These are phyloP conservation scores for Cydia splendana DNA, from an alignment of 1,140 invertebrate species.

Conservation along the genomic window DNA sequence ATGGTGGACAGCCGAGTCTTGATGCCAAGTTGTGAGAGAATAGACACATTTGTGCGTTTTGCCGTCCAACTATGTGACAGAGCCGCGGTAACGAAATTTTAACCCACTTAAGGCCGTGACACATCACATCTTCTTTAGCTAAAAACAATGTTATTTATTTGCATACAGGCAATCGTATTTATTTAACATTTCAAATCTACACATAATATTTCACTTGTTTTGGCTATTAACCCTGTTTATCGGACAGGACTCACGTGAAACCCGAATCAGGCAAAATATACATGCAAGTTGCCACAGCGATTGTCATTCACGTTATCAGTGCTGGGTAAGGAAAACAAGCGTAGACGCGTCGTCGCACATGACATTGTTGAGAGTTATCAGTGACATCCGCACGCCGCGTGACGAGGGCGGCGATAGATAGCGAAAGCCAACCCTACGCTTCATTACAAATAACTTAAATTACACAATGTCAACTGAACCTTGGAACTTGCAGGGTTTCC, in stretches of 20 bases:
- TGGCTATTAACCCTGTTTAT: not conserved
- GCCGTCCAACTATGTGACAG: no score
- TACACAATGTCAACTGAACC: slow-evolving; percentile 21
- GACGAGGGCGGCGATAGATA: slow-evolving; percentile 44
- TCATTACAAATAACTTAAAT: slow-evolving; percentile 36
- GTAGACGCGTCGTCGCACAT: slow-evolving; percentile 45
- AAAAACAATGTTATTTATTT: no score
- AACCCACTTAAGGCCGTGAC: no score
- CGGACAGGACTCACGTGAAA: not conserved
- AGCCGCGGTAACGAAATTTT: no score
- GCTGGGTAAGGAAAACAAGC: slow-evolving; percentile 43
- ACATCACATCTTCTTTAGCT: no score
- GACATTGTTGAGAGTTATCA: slow-evolving; percentile 55
- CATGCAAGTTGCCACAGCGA: slow-evolving; percentile 26
- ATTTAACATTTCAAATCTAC: no score
- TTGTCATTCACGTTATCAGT: slow-evolving; percentile 25
- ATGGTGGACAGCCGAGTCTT: no score
- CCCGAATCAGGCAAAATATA: not conserved
- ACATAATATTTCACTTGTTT: not conserved
- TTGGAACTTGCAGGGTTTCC: slow-evolving; percentile 23
- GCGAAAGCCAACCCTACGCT: slow-evolving; percentile 31
- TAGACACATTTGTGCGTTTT: no score
- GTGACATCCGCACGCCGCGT: slow-evolving; percentile 53
- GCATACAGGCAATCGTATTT: no score
- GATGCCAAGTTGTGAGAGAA: no score